Evolutionary conservation across 1,140 invertebrate species (phyloP).

Genomic region (Oryctes rhinoceros): DNA sequence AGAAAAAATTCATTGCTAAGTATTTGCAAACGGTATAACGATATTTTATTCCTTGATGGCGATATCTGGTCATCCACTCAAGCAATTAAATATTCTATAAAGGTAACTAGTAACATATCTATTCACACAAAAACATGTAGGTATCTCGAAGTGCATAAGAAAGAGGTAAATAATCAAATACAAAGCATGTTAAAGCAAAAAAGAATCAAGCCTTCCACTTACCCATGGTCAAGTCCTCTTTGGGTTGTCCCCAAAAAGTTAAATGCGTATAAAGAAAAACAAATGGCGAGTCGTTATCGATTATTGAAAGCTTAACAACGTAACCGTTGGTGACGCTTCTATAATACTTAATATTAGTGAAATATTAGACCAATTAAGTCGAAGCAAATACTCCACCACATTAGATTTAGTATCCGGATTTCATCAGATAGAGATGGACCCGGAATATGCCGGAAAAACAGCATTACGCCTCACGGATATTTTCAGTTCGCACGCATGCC

Average conservation of each 20-base stretch:
- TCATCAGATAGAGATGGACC: background rate
- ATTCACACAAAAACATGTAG: slow-evolving; percentile 50
- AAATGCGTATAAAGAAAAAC: slow-evolving; percentile 49
- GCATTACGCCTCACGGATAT: too few relatives aligned
- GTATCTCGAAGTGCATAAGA: slow-evolving; percentile 51
- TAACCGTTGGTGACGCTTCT: slow-evolving; percentile 61
- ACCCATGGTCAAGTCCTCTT: slow-evolving; percentile 51
- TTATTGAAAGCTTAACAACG: slow-evolving; percentile 59
- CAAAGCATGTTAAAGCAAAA: slow-evolving; percentile 42
- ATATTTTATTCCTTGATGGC: slow-evolving; percentile 47
- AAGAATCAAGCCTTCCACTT: slow-evolving; percentile 44
- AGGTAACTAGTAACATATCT: background rate
- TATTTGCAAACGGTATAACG: slow-evolving; percentile 45
- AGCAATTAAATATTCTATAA: slow-evolving; percentile 40
- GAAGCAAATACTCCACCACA: background rate
- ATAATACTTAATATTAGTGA: slow-evolving; percentile 63
- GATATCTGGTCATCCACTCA: slow-evolving; percentile 45
- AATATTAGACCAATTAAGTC: background rate
- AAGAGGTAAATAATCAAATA: slow-evolving; percentile 52
- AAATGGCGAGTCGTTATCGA: too few relatives aligned
- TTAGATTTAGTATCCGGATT: background rate
- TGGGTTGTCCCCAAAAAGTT: slow-evolving; percentile 53
- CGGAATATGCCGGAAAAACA: background rate
- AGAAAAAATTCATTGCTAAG: slow-evolving; percentile 44
- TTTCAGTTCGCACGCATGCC: slow-evolving; percentile 47